Base-by-base conservation (phyloP, 1,140 invertebrate species). In the Danaus melanippus region DNA sequence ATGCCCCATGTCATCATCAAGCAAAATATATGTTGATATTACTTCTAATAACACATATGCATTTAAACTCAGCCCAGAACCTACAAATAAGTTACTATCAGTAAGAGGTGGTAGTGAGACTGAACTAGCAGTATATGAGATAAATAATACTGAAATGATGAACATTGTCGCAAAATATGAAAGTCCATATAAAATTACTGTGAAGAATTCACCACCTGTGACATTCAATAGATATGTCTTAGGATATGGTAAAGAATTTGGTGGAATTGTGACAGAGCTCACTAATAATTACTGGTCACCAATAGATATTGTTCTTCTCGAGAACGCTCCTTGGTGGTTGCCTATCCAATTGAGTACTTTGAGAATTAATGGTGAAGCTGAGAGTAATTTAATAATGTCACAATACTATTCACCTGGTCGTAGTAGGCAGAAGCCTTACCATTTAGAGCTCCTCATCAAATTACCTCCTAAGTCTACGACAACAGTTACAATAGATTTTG, bases 251-350 rank as follows among this genome's bases (percentile, higher is more conserved):
- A 92, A 97, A 86, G 95, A 97, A 84, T 91, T 91, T 74, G 97
- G 97, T 32, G 93, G 94, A 61, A 92, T 97, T 66, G 92, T 95
- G 9, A 94, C 93, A 9, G 92, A 95, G 75, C 83, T 96, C 17
- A 90, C 90, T 44, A 96, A 96, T 68, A 92, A 92, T 67, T 91
- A 94, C 66, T 93, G 91, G 89, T 87, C 90, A 61, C 62, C 89
- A 1, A 84, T 95, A 52, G 89, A 93, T 68, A 84, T 95, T 53
- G 85, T 95, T 47, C 69, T 94, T 47, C 84, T 95, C 60, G 93
- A 95, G 87, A 93, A 94, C 82, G 91, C 95, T 69, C 97, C 98
- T 1, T 99, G 97, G 97, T 99, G 95, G 88, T 90, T 98, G 9
- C 92, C 96, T 46, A 90, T 97, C 55, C 98, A 97, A 81, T 89